Conservation (phyloP, 2,888 invertebrate genomes). For the Ashinkailepas kermadecensis region DNA sequence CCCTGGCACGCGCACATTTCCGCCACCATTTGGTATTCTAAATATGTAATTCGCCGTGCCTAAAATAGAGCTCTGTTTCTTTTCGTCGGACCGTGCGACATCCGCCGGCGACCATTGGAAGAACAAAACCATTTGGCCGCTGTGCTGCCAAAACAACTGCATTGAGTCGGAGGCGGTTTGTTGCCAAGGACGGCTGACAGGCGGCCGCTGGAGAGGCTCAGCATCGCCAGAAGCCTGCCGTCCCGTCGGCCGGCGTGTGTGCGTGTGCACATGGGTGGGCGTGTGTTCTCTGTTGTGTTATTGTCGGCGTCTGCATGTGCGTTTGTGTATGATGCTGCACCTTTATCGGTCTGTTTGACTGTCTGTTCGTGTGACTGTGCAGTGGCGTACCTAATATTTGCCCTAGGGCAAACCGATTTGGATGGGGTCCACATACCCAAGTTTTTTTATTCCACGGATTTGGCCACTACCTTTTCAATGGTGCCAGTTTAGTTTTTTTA, state of each 20-base stretch:
- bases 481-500: no score
- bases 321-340: background rate
- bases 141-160: conserved; percentile 5
- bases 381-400: no score
- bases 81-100: background rate
- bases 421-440: no score
- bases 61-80: background rate
- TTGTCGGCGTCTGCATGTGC: background rate
- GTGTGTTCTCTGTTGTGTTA: background rate
- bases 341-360: background rate
- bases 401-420: no score
- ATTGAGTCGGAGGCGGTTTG: background rate
- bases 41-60: conserved; percentile 2
- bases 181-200: background rate
- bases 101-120: background rate
- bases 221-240: background rate
- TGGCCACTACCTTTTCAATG: no score
- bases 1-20: background rate
- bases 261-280: background rate
- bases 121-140: background rate
- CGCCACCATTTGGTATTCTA: background rate
- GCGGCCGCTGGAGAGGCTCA: background rate
- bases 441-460: no score
- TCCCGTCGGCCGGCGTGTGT: background rate
- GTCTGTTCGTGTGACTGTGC: background rate